Conservation (phyloP, 2,113 vertebrate species). For the Cyanocitta stelleri region DNA sequence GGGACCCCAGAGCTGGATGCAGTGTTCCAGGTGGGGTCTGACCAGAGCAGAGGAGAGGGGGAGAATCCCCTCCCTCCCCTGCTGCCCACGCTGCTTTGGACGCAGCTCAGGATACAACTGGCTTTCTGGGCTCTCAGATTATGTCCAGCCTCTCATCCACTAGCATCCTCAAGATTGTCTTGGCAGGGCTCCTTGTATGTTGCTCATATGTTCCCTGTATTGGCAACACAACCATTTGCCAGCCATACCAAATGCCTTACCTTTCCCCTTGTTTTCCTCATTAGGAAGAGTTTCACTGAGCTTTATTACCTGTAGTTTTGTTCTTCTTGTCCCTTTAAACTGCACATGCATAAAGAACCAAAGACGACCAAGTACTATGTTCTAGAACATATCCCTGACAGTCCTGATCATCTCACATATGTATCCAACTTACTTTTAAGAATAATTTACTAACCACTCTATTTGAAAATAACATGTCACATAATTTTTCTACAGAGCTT, state of each 20-base stretch:
- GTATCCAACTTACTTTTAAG: background rate
- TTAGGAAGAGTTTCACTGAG: background rate
- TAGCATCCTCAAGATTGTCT: background rate
- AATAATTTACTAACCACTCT: background rate
- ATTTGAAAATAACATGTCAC: background rate
- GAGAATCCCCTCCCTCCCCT: background rate
- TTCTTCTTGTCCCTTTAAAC: background rate
- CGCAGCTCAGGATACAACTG: fast-evolving
- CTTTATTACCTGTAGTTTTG: background rate
- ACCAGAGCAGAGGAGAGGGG: background rate
- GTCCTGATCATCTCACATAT: background rate
- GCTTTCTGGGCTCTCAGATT: background rate
- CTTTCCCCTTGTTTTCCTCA: background rate
- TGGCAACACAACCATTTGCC: background rate
- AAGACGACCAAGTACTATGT: background rate
- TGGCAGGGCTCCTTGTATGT: background rate
- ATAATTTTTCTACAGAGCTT: background rate
- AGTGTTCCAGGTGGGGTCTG: background rate
- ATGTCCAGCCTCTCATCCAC: background rate
- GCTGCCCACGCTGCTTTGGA: background rate
- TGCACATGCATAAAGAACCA: background rate
- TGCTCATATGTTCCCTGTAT: background rate
- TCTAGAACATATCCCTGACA: background rate
- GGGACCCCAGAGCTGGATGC: background rate
- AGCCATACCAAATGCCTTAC: background rate